Percentiles rank a stretch among this genome's conserved stretches.
These are phyloP conservation scores for Numenius arquata DNA, from an alignment of 2,113 vertebrate genomes.

Conservation along the genomic window DNA sequence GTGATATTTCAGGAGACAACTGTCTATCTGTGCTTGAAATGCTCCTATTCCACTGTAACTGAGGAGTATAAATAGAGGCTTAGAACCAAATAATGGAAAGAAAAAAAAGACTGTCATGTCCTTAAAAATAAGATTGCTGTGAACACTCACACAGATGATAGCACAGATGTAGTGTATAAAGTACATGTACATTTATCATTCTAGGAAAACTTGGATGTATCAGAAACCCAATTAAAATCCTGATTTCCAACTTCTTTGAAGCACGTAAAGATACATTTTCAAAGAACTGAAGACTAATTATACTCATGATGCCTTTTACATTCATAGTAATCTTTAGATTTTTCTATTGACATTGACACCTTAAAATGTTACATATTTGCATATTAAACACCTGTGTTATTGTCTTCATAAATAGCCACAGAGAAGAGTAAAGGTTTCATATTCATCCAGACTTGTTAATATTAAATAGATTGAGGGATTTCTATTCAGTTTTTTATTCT, in stretches of 20 bases:
- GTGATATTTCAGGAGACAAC: neutral
- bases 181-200: fast-evolving
- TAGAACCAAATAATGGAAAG: neutral
- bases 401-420: neutral
- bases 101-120: neutral
- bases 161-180: neutral
- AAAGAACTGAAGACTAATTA: neutral
- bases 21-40: neutral
- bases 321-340: neutral
- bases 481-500: neutral
- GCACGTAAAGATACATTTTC: neutral
- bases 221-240: neutral
- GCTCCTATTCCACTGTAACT: neutral
- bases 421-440: neutral
- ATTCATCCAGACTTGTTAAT: neutral
- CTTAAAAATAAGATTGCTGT: neutral
- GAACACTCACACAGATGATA: neutral
- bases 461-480: neutral
- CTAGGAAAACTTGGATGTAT: neutral
- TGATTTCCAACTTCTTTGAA: neutral
- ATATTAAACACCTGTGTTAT: neutral
- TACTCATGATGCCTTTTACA: neutral
- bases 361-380: neutral
- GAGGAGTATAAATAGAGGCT: neutral
- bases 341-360: neutral